phyloP scores from a whole-genome alignment of 2,113 vertebrate species.

The Zosterops pallidus region DNA sequence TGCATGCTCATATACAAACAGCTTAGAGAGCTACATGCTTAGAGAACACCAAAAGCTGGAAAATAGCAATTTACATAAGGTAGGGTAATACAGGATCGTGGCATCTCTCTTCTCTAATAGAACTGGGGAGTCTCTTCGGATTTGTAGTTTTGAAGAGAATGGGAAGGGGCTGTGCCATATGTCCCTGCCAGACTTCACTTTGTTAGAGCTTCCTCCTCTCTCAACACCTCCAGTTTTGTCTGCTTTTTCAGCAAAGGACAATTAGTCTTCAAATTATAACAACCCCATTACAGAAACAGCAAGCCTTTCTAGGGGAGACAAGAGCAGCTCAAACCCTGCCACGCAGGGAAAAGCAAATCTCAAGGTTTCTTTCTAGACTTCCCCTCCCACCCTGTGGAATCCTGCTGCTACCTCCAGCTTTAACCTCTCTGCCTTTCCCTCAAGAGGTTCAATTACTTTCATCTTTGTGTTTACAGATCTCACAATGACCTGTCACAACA shows the following conservation, averaged over 20 bases:
- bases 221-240: background rate
- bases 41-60: background rate
- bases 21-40: background rate
- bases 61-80: background rate
- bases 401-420: constrained; percentile 28
- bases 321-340: background rate
- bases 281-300: background rate
- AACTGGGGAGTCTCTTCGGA: background rate
- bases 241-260: background rate
- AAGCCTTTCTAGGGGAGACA: background rate
- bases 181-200: background rate
- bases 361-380: background rate
- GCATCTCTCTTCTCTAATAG: background rate
- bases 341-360: background rate
- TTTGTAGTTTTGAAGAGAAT: background rate
- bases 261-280: background rate
- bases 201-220: background rate
- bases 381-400: background rate
- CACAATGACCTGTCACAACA: constrained; percentile 1
- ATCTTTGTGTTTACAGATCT: background rate
- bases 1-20: background rate
- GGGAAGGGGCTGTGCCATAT: background rate
- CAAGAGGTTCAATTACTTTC: constrained; percentile 10
- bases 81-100: no score
- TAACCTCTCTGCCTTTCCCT: constrained; percentile 19